Base-by-base conservation (phyloP, 2,888 invertebrate genomes). In the Dryococelus australis region DNA sequence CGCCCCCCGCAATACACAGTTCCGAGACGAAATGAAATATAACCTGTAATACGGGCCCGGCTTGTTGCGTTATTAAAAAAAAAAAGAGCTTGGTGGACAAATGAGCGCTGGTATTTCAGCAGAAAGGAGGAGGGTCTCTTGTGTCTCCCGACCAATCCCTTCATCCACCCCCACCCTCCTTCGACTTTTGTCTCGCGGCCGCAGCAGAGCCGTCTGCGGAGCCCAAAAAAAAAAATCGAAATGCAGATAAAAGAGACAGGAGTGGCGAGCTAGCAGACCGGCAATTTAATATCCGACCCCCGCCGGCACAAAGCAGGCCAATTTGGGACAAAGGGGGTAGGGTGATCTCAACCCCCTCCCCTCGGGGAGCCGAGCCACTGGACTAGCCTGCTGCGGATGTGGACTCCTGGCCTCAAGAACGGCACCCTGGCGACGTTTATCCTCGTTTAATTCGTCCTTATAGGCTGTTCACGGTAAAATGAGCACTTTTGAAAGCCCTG, bases 161-260 rank as follows among this genome's bases (percentile, higher is more conserved):
- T 6, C 47, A 47, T 12, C 47, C 47, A 47, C 47, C 9, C 47
- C 47, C 9, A 6, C 47, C 6, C 47, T 12, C 47, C 47, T 47
- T 12, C 12, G 47, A 9, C 47, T 6, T 47, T 47, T 47, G 47
- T 47, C 47, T 47, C 47, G 47, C 47, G 12, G 47, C 35, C 35
- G 35, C 35, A 35, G 35, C 35, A n/a, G n/a, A n/a, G n/a, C 35
- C 35, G 2, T 35, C 35, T 35, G 4, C 35, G 47, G 47, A 8
- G 16, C 47, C 47, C 47, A 1, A 16, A 16, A 16, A 13, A 47
- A 47, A 47, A 47, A 47, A 47, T 8, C 16, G 47, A n/a, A 65
- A 65, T 65, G 65, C 65, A 65, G 65, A 65, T 65, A 65, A 65
- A 65, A 65, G 65, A 65, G 65, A n/a, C 65, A 65, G 65, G 65